phyloP scores from a whole-genome alignment of 2,113 vertebrate species.

The Phrynosoma blainvillii region DNA sequence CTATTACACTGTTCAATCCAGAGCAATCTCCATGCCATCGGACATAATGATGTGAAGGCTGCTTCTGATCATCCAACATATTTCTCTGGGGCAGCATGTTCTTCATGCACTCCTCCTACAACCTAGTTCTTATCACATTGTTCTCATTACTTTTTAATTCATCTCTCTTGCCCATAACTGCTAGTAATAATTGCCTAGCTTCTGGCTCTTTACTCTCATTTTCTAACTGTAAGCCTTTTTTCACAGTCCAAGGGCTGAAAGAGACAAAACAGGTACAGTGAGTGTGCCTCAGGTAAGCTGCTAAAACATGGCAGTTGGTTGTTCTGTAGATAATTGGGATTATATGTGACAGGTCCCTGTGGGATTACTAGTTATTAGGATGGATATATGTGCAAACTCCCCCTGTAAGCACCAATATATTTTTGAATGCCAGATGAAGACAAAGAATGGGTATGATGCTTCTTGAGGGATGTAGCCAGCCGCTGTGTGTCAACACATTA shows the following conservation, averaged over 20 bases:
- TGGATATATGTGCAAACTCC: background rate
- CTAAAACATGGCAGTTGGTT: background rate
- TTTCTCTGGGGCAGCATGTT: too few species aligned
- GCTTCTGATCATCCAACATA: too few species aligned
- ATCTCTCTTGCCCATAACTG: too few species aligned
- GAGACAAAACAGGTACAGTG: background rate
- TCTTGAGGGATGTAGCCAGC: background rate
- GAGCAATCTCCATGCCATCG: too few species aligned
- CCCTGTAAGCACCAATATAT: background rate
- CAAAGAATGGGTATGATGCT: background rate
- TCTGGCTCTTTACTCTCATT: too few species aligned
- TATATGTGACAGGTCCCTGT: background rate
- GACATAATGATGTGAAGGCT: too few species aligned
- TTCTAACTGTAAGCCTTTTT: too few species aligned
- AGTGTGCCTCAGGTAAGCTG: background rate
- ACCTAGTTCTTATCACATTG: too few species aligned
- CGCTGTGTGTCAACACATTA: background rate
- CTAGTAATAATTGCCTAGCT: too few species aligned
- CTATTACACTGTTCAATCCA: too few species aligned
- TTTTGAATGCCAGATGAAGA: background rate
- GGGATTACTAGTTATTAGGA: background rate
- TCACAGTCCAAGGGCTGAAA: background rate
- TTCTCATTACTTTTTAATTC: too few species aligned
- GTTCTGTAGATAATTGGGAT: background rate
- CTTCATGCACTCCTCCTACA: too few species aligned